phyloP scores from a whole-genome alignment of 2,797 vertebrate species.

The Phalanger gymnotis region DNA sequence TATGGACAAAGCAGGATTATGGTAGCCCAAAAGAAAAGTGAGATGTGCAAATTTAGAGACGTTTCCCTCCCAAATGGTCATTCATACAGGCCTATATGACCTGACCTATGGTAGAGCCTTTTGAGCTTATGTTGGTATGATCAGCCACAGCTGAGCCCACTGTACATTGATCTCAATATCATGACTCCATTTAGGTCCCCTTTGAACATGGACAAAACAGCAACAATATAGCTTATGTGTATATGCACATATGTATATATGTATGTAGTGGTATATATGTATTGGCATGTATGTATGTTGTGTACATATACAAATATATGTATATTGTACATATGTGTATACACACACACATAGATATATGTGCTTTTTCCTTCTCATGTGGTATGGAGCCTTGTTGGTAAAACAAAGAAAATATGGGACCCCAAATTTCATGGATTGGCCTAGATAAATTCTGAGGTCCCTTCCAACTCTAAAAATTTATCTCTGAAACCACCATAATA shows the following conservation, averaged over 20 bases:
- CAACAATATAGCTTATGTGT: background rate
- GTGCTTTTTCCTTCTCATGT: background rate
- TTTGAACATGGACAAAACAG: background rate
- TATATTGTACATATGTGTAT: background rate
- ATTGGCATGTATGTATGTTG: background rate
- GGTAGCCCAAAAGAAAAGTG: background rate
- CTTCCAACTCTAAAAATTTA: background rate
- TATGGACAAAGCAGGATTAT: background rate
- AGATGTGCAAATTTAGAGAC: background rate
- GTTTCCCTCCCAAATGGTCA: background rate
- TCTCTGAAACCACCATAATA: background rate
- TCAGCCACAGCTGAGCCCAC: background rate
- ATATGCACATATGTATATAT: background rate
- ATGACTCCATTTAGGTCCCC: background rate
- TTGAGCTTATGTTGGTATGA: background rate
- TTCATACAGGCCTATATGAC: no score
- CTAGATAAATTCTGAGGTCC: background rate
- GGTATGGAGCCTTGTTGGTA: background rate
- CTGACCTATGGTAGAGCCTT: background rate
- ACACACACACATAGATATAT: no score
- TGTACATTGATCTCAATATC: background rate
- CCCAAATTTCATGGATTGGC: background rate
- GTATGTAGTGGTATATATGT: no score
- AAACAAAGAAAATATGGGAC: background rate
- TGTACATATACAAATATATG: background rate